Base-by-base conservation (phyloP, 1,140 invertebrate genomes). In the Harlomillsia oculata region DNA sequence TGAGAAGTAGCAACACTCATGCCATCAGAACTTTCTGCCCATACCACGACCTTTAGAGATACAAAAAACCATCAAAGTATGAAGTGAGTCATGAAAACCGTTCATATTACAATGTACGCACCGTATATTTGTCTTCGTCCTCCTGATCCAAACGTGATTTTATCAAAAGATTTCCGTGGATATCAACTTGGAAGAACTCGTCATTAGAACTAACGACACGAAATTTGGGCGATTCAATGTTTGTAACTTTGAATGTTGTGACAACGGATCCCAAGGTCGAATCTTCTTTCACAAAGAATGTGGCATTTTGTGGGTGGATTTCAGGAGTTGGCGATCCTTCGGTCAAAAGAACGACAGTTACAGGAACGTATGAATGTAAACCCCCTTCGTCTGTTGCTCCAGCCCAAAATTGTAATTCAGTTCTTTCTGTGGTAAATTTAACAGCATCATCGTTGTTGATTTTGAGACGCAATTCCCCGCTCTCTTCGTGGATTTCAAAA, bases 1-100 rank as follows among this genome's bases (percentile, higher is more conserved):
- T 64, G 59, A 26, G 70, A 68, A 34, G 67, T 70, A 9, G 72
- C 66, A 14, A 73, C 68, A 59, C 68, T 74, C 36, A 66, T 68
- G 30, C 72, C 74, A 67, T 76, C 75, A 11, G 44, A 49, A 53
- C 49, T 58, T 40, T 65, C 60, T 18, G 64, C 64, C 64, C 64
- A 65, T 44, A 65, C 50, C n/a, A 65, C 60, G 30, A 65, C 60
- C 63, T 65, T 41, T 21, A 13, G 16, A 48, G 29, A 2, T 8
- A 34, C 51, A 57, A 51, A 32, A 59, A 48, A 41, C 32, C 36
- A 51, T 21, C 11, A 16, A n/a, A 43, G 25, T 29, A 11, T 37
- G 11, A 25, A 28, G 45, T 11, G 18, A 48, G 25, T 8, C 8
- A 25, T 11, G 13, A 28, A 48, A 28, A 20, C 40, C 8, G 9